phyloP scores from a whole-genome alignment of 2,888 invertebrate species.

The Nephrotoma appendiculata region DNA sequence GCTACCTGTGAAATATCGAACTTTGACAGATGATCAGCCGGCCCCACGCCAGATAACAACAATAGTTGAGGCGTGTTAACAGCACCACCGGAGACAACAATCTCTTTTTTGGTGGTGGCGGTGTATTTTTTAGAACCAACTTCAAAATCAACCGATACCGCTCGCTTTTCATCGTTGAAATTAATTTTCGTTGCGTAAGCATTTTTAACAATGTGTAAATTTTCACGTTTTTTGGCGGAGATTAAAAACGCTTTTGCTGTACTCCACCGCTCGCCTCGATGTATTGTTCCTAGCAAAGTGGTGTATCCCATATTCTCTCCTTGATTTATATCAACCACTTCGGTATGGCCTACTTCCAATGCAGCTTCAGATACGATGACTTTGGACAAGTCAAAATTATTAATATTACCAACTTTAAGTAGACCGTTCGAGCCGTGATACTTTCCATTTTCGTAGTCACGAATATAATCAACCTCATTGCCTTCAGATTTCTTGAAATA shows the following conservation, averaged over 20 bases:
- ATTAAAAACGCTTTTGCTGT: constrained; percentile 56
- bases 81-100: constrained; percentile 61
- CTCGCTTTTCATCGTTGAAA: constrained; percentile 33
- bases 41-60: constrained; percentile 66
- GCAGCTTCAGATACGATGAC: constrained; percentile 32
- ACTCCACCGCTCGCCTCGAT: constrained; percentile 56
- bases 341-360: constrained; percentile 31
- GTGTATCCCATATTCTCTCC: constrained; percentile 16
- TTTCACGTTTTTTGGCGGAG: constrained; percentile 35
- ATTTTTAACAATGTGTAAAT: constrained; percentile 42
- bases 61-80: constrained; percentile 65
- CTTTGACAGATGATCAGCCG: constrained; percentile 40
- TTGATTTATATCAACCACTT: neutral
- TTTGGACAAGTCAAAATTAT: constrained; percentile 23
- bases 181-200: constrained; percentile 40
- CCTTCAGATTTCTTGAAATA: constrained; percentile 74
- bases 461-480: constrained; percentile 32
- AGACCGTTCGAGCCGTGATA: constrained; percentile 35
- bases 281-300: constrained; percentile 32
- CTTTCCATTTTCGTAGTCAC: constrained; percentile 5
- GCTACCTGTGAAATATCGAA: constrained; percentile 38
- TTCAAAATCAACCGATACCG: constrained; percentile 31
- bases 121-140: neutral
- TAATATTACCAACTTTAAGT: constrained; percentile 31
- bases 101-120: constrained; percentile 43